Evolutionary conservation across 2,888 invertebrate species (phyloP).

Genomic region (Pseudococcus jackbeardsleyi): DNA sequence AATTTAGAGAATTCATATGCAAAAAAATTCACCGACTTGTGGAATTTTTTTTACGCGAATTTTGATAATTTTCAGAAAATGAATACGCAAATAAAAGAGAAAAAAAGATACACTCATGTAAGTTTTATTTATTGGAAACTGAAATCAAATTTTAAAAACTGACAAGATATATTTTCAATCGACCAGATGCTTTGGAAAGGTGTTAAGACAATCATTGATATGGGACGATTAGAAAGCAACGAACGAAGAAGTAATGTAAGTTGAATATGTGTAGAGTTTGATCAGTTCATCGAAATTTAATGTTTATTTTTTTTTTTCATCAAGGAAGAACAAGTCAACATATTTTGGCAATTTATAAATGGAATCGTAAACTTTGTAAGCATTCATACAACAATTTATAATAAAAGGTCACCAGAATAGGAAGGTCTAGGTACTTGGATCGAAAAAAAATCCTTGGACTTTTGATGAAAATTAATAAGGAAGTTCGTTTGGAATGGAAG

Average conservation of each 20-base stretch:
- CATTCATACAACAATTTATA: too few species aligned
- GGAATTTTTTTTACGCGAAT: background rate
- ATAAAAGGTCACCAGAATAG: too few species aligned
- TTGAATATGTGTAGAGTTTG: background rate
- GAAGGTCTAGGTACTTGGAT: too few species aligned
- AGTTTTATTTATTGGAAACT: background rate
- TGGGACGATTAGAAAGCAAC: background rate
- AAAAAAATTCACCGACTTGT: too few species aligned
- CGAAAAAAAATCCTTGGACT: too few species aligned
- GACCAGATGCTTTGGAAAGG: background rate
- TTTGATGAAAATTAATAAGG: too few species aligned
- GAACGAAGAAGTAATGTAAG: slow-evolving; percentile 13
- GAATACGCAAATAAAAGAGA: background rate
- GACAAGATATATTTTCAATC: too few species aligned
- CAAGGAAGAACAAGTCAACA: background rate
- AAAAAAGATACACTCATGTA: background rate
- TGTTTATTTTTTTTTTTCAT: background rate
- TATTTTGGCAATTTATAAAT: background rate
- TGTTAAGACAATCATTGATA: background rate
- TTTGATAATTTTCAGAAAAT: background rate
- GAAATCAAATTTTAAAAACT: too few species aligned
- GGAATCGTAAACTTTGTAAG: background rate
- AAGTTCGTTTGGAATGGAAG: too few species aligned
- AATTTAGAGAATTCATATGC: background rate
- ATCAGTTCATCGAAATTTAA: too few species aligned